Evolutionary conservation across 2,888 invertebrate genomes (phyloP), one percentile per base, ranked within the genome.

Genomic region (Diaphora mendica): DNA sequence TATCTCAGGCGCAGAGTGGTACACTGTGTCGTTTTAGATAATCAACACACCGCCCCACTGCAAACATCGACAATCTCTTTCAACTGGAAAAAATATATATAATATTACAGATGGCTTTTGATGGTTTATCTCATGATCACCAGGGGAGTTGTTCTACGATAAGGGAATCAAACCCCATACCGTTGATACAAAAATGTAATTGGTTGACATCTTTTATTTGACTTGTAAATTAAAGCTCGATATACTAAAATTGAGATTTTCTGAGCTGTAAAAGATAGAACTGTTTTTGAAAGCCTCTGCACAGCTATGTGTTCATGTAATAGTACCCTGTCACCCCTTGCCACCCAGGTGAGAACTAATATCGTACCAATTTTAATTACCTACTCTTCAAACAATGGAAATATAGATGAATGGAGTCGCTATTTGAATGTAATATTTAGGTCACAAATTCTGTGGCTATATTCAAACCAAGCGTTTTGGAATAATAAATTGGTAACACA

Each of bases 321-420:
- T 85, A 72, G 64, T 65, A 30, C 15, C 26, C 59, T 64, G 66
- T 71, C 76, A 77, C 78, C 74, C 83, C 78, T 75, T 72, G 71
- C 77, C 83, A 77, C 80, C 85, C 91, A 92, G 91, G 92, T 92
- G 90, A 86, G 90, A 92, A 91, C 92, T 91, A 93, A 93, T 93
- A 93, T 90, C 92, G 86, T 86, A 86, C 91, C 92, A 91, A 91
- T 93, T 93, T 93, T 93, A 93, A 93, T 93, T 93, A 93, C 93
- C 89, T 88, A 88, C 91, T 91, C 90, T 91, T 91, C 91, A 92
- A 92, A 93, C 91, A 93, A 92, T 90, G 89, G 89, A 83, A 91
- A 83, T 78, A 44, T 0, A 75, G 30, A 72, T 17, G 15, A 8
- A 44, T 88, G 80, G 92, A 91, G 91, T 75, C 39, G 81, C 13